Evolutionary conservation across 2,113 vertebrate genomes (phyloP), one percentile per base, ranked within the genome.

Genomic region (Romanogobio albipinnatus): DNA sequence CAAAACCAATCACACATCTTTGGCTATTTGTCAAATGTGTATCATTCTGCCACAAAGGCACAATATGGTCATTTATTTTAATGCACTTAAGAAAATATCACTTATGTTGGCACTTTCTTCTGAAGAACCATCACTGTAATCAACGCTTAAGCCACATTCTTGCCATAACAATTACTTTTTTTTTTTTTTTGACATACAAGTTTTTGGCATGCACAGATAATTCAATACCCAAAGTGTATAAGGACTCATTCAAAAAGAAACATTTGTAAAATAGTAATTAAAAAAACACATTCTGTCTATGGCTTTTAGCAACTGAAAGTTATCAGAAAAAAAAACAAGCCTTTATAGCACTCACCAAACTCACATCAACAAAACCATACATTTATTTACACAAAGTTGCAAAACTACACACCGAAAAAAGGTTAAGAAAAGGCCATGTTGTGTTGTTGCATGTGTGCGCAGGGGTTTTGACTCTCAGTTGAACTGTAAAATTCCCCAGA

Each of bases 221-320:
- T 68, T 81, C 26, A 81, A 68, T 66, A 81, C 24, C 45, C 58
- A 59, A 47, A 76, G 11, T 17, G 74, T 73, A 13, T 47, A 47
- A 26, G n/a, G 39, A 26, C 43, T 49, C 22, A 47, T 39, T 59
- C 43, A 74, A 43, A 39, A 61, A 59, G 11, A 80, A 29, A 49
- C n/a, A 6, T 59, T 43, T 39, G 5, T n/a, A 53, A 75, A 51
- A 75, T 17, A 68, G 17, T 1, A 17, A 7, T 24, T 29, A 9
- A 78, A n/a, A 24, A 11, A 51, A 33, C 14, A 33, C 59, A 49
- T 19, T 64, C 22, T 61, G 33, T 43, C 26, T 49, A 81, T 81
- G 79, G 61, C 78, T 81, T 81, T 66, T 81, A 81, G 77, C 45
- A 3, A 68, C 58, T 80, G 58, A 80, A 64, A 64, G 4, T 43